Base-by-base conservation (phyloP, 1,140 invertebrate genomes). In the Pectinophora gossypiella region DNA sequence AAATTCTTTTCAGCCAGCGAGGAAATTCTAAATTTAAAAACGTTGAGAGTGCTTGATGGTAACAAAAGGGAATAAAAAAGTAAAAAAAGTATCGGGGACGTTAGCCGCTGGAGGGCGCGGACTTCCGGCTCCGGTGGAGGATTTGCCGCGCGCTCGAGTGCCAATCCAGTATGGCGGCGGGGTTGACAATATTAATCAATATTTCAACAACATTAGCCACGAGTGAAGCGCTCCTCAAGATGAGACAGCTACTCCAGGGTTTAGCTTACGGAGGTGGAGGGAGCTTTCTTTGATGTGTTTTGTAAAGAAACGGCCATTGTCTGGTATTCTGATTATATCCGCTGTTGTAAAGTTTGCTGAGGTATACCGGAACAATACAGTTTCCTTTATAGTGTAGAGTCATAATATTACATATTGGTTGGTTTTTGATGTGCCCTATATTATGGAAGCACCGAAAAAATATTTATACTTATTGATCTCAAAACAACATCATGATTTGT, bases 121-220 rank as follows among this genome's bases (percentile, higher is more conserved):
- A 63, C 71, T 76, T 79, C 72, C 72, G 72, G n/a, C 23, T 27
- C 5, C 16, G 36, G 36, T 13, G n/a, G 36, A 40, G 36, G 16
- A 12, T 27, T 43, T 61, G 47, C 47, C 59, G 60, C 62, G 62
- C 65, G 64, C 56, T 73, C 59, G 58, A 81, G 78, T 49, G 76
- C 54, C 71, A 66, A 76, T 76, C 68, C 70, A 82, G 77, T 23
- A 84, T 79, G 80, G 80, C 80, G 73, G 1, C 27, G 27, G 9
- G 27, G 27, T n/a, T n/a, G 27, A 84, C 82, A 84, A 84, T 81
- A 85, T 86, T 84, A 86, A 84, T 84, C 80, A 84, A 84, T 86
- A 76, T 84, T 84, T 84, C 80, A 85, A 85, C 80, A 85, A 85
- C 65, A 85, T 74, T 74, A 76, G 62, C 63, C 61, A 45, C 45